phyloP scores from a whole-genome alignment of 2,888 invertebrate species.

The Drosophila fungiperda region DNA sequence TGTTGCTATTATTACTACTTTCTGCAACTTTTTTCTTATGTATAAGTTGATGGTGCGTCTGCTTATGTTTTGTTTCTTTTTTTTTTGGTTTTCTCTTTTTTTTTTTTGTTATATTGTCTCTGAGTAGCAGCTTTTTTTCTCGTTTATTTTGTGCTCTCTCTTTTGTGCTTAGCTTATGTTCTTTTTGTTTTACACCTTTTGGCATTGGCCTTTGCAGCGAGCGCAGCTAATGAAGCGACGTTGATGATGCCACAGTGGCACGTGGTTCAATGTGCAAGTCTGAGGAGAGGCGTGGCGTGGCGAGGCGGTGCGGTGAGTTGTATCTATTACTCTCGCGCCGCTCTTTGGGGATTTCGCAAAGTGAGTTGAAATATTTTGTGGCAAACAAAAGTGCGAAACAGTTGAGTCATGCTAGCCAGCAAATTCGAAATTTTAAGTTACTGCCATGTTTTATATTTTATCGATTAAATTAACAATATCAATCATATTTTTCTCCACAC shows the following conservation, averaged over 20 bases:
- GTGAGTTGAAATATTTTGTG: constrained; percentile 30
- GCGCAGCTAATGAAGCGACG: constrained; percentile 72
- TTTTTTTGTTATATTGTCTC: constrained; percentile 19
- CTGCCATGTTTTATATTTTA: not conserved
- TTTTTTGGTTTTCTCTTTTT: not conserved
- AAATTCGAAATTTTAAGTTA: not conserved
- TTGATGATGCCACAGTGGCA: constrained; percentile 62
- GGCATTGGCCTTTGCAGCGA: constrained; percentile 75
- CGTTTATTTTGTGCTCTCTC: constrained; percentile 1
- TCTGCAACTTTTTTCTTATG: constrained; percentile 72
- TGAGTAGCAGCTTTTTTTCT: constrained; percentile 24
- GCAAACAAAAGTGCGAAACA: constrained; percentile 20
- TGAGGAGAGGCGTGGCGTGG: too few species aligned
- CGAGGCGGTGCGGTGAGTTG: too few species aligned
- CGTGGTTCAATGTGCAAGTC: constrained; percentile 10
- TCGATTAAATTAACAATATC: not conserved
- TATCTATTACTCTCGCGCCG: constrained; percentile 3
- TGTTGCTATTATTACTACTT: constrained; percentile 69
- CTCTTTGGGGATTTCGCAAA: constrained; percentile 12
- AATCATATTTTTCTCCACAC: not conserved
- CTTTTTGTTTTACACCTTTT: constrained; percentile 71
- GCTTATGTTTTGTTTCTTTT: constrained; percentile 46
- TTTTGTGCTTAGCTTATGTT: constrained; percentile 20
- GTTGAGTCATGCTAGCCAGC: constrained; percentile 3
- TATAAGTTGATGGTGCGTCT: constrained; percentile 63